Percentiles rank a stretch among this genome's conserved stretches.
Evolutionary conservation across 92 coral and sea anemone genomes (phyloP).

Genomic region (Plumapathes pennacea): DNA sequence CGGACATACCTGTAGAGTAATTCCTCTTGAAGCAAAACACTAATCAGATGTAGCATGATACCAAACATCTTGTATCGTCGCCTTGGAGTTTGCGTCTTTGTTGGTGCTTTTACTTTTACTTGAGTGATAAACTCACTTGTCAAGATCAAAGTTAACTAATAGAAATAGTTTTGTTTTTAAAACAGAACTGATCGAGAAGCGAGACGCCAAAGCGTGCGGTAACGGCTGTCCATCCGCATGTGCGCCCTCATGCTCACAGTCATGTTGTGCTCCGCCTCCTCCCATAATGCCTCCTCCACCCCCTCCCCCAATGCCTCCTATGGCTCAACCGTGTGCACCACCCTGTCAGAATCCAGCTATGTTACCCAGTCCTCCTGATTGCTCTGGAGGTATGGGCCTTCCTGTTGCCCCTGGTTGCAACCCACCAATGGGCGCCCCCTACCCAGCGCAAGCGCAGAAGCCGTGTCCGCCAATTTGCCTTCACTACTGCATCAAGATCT

Average conservation of each 20-base stretch:
- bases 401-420: no score
- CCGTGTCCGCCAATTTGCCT: conserved; percentile 94
- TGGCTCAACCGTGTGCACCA: conserved; percentile 65
- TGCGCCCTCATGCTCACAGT: conserved; percentile 65
- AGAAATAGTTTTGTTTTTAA: no score
- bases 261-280: conserved; percentile 69
- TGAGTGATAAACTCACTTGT: no score
- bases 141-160: no score
- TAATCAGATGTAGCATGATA: no score
- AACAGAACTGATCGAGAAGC: conserved; percentile 54
- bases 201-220: conserved; percentile 83
- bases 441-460: conserved; percentile 91
- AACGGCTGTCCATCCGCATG: conserved; percentile 62
- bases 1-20: no score
- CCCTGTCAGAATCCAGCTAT: conserved; percentile 90
- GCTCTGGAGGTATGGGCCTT: conserved; percentile 79
- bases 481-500: conserved; percentile 94
- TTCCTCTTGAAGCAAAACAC: no score
- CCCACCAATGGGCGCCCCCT: conserved; percentile 88
- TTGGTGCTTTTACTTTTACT: neutral
- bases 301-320: conserved; percentile 56
- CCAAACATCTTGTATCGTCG: no score
- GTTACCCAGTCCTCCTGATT: conserved; percentile 69
- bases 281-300: conserved; percentile 79
- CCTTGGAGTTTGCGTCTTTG: neutral